Conservation (phyloP, 2,113 vertebrate species). For the Trichechus manatus region DNA sequence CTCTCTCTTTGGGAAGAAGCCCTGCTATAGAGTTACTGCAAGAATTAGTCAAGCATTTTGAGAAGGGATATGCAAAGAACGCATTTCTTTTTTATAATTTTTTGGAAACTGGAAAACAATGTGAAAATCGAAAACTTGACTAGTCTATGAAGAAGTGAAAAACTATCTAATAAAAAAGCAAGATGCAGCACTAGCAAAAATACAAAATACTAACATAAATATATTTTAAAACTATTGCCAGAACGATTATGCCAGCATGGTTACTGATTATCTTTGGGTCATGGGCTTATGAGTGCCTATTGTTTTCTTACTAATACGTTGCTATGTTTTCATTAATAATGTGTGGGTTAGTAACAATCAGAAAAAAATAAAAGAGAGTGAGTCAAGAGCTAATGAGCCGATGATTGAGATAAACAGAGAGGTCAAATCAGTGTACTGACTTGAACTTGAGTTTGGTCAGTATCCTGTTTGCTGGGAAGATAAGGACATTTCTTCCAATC, state of each 20-base stretch:
- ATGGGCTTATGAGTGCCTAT: neutral
- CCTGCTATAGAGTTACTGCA: neutral
- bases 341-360: neutral
- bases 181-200: neutral
- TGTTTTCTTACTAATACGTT: neutral
- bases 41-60: conserved; percentile 27
- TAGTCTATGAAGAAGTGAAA: neutral
- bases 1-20: neutral
- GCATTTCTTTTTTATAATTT: neutral
- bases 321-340: neutral
- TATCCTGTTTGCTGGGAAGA: neutral
- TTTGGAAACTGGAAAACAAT: neutral
- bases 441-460: neutral
- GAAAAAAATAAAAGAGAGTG: neutral
- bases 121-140: neutral
- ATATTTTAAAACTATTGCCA: neutral
- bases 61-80: neutral
- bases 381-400: neutral
- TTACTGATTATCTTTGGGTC: neutral
- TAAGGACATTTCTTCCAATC: neutral
- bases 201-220: neutral
- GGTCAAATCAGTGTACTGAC: neutral
- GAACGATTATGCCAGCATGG: neutral
- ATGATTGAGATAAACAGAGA: neutral
- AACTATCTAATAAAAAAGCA: neutral